A percentile compares a stretch with the other conserved stretches of the same genome.
Conservation (phyloP, 1,140 invertebrate genomes). For the Limonius californicus region DNA sequence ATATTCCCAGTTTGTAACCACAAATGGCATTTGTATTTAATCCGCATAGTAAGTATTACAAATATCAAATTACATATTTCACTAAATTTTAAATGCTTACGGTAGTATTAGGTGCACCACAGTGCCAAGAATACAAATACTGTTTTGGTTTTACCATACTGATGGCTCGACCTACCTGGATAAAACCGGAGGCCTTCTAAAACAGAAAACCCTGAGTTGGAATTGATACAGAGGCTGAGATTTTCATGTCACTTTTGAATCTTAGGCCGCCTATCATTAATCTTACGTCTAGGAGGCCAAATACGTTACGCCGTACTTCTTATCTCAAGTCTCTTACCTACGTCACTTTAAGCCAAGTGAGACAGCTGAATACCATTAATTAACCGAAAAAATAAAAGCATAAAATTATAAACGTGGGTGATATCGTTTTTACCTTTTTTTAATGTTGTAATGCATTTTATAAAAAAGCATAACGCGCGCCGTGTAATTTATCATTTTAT, state of each 20-base stretch:
- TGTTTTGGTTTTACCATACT: no score
- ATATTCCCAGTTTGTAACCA: no score
- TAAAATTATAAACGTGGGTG: conserved; percentile 15
- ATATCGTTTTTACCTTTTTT: conserved; percentile 5
- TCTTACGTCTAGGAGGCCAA: conserved; percentile 33
- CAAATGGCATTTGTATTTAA: no score
- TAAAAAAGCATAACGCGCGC: background rate
- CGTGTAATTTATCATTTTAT: conserved; percentile 1
- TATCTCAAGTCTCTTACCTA: conserved; percentile 18
- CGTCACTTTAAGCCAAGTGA: conserved; percentile 16
- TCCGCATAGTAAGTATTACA: no score
- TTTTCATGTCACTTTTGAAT: conserved; percentile 44
- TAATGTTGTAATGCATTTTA: conserved; percentile 1
- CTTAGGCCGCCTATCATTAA: conserved; percentile 41
- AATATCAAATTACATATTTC: no score
- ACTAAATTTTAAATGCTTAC: no score
- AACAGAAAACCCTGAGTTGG: conserved; percentile 36
- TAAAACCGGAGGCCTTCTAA: conserved; percentile 12
- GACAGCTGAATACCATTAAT: conserved; percentile 18
- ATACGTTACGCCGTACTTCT: conserved; percentile 12
- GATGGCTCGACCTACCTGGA: conserved; percentile 16
- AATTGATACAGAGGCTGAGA: conserved; percentile 37
- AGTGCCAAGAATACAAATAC: no score
- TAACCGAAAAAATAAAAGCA: conserved; percentile 11
- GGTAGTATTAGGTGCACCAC: no score